phyloP scores from a whole-genome alignment of 2,797 vertebrate genomes.

The Coregonus ussuriensis region DNA sequence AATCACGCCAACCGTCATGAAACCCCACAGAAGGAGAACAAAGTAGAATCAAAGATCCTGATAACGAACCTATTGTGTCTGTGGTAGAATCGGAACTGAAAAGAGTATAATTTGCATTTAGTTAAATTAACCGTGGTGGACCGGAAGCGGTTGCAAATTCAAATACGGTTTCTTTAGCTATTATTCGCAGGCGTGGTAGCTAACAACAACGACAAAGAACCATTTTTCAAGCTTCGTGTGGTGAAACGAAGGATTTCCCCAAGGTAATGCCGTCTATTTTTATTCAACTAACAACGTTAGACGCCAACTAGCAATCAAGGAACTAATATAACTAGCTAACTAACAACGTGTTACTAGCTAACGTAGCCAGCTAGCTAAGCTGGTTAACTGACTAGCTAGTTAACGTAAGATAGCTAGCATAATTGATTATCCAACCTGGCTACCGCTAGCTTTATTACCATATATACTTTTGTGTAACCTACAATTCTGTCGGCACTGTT shows the following conservation, averaged over 20 bases:
- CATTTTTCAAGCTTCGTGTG: neutral
- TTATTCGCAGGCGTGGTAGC: neutral
- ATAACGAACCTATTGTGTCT: neutral
- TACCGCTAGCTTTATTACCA: no score
- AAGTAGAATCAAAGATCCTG: neutral
- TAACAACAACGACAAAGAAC: neutral
- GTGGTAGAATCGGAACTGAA: neutral
- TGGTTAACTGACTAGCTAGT: no score
- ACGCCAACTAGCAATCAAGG: neutral
- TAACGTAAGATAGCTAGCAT: no score
- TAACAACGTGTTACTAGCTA: no score
- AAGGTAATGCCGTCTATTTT: neutral
- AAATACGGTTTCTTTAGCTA: neutral
- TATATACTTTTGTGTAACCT: no score
- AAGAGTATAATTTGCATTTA: no score
- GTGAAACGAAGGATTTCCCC: neutral
- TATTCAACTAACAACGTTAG: neutral
- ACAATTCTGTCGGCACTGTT: no score
- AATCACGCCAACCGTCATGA: neutral
- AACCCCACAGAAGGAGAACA: neutral
- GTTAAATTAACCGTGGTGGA: neutral
- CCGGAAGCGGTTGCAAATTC: conserved; percentile 3
- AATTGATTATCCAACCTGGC: no score
- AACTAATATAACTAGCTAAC: neutral
- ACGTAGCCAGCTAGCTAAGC: no score